Percentiles rank a stretch among this genome's conserved stretches.
Evolutionary conservation across 2,888 invertebrate genomes (phyloP).

Genomic region (Synanthedon tipuliformis): DNA sequence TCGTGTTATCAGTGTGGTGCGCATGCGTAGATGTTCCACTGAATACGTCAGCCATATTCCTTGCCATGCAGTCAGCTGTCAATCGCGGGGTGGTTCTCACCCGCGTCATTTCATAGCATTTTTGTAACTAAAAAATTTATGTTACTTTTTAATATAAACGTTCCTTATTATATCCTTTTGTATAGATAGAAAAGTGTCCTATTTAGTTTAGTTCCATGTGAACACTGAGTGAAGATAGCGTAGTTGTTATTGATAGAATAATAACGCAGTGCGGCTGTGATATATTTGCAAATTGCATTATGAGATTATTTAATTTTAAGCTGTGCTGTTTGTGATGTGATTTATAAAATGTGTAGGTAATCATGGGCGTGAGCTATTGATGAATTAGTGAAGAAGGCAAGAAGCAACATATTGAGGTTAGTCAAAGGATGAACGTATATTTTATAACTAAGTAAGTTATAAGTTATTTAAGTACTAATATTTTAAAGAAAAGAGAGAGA

Average conservation of each 20-base stretch:
- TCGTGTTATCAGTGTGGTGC: not conserved
- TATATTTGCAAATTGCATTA: not conserved
- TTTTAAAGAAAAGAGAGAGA: too few species aligned
- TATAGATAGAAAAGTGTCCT: too few species aligned
- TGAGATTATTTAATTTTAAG: not conserved
- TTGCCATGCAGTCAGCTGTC: slow-evolving; percentile 43
- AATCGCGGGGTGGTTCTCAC: slow-evolving; percentile 22
- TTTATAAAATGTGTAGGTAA: not conserved
- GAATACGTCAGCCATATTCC: not conserved
- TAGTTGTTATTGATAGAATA: not conserved
- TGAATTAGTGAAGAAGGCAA: not conserved
- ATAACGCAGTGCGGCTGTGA: not conserved
- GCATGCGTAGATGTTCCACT: not conserved
- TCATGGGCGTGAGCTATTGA: not conserved
- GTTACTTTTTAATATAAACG: not conserved
- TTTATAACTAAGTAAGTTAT: too few species aligned
- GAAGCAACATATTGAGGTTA: not conserved
- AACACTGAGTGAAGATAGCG: too few species aligned
- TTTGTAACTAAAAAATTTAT: not conserved
- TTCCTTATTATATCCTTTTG: too few species aligned
- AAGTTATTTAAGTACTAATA: too few species aligned
- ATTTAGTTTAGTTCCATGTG: too few species aligned
- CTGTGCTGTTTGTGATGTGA: not conserved
- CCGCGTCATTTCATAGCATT: not conserved
- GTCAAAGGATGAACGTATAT: not conserved